These are phyloP conservation scores for Bostrychus sinensis DNA, from an alignment of 2,113 vertebrate genomes.

Conservation along the genomic window DNA sequence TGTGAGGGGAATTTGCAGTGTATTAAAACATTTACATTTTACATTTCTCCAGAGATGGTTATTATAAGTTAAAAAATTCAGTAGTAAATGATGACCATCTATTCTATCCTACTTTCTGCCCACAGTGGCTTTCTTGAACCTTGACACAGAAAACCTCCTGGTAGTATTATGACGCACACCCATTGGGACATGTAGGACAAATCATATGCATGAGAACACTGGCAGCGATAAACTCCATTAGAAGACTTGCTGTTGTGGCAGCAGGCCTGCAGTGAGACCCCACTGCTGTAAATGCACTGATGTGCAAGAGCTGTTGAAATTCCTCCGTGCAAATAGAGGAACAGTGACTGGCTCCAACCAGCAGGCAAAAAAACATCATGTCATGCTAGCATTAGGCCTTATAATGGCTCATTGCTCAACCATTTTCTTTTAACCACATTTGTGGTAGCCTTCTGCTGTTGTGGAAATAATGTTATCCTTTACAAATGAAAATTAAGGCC, in stretches of 20 bases:
- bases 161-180: conserved; percentile 49
- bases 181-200: conserved; percentile 42
- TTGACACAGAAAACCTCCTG: conserved; percentile 42
- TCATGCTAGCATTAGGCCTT: conserved; percentile 14
- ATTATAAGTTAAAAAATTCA: conserved; percentile 32
- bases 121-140: conserved; percentile 15
- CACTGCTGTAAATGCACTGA: conserved; percentile 54
- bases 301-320: conserved; percentile 59
- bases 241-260: conserved; percentile 53
- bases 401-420: conserved; percentile 41
- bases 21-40: too few relatives aligned
- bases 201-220: conserved; percentile 71
- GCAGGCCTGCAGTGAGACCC: conserved; percentile 46
- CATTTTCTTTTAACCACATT: conserved; percentile 33
- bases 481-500: conserved; percentile 27
- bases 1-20: too few relatives aligned
- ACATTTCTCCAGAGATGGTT: conserved; percentile 3
- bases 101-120: conserved; percentile 18
- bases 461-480: conserved; percentile 36
- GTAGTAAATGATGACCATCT: conserved; percentile 16
- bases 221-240: conserved; percentile 61
- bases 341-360: conserved; percentile 25
- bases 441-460: conserved; percentile 20
- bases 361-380: conserved; percentile 25
- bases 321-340: conserved; percentile 40